Evolutionary conservation across 2,797 vertebrate genomes (phyloP).

Genomic region (Mormyrops boulengeri): DNA sequence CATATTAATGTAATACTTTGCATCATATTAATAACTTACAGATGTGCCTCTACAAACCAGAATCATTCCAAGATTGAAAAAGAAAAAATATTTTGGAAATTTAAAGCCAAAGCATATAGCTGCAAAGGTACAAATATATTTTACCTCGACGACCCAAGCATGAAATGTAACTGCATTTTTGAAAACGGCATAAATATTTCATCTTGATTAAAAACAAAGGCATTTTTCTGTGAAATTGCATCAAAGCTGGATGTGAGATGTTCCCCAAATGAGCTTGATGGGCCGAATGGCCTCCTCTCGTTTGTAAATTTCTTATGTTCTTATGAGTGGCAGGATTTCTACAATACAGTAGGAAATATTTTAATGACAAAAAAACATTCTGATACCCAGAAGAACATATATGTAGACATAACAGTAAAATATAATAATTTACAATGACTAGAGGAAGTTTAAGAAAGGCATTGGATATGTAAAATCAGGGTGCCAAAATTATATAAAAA

Average conservation of each 20-base stretch:
- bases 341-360: not conserved
- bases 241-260: not conserved
- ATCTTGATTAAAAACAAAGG: not conserved
- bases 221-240: not conserved
- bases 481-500: not conserved
- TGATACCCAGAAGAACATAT: not conserved
- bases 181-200: not conserved
- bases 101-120: not conserved
- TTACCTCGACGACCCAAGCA: not conserved
- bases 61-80: not conserved
- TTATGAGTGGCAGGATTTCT: not conserved
- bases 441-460: not conserved
- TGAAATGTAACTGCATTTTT: not conserved
- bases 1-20: not conserved
- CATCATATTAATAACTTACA: not conserved
- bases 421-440: not conserved
- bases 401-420: not conserved
- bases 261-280: too few relatives aligned
- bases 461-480: not conserved
- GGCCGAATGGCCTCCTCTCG: too few relatives aligned
- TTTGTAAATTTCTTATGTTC: too few relatives aligned
- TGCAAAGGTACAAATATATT: not conserved
- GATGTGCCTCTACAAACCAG: not conserved
- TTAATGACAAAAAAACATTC: not conserved
- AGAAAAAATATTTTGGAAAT: not conserved